Evolutionary conservation across 2,113 vertebrate species (phyloP), one percentile per base, ranked within the genome.

Genomic region (Clarias gariepinus): DNA sequence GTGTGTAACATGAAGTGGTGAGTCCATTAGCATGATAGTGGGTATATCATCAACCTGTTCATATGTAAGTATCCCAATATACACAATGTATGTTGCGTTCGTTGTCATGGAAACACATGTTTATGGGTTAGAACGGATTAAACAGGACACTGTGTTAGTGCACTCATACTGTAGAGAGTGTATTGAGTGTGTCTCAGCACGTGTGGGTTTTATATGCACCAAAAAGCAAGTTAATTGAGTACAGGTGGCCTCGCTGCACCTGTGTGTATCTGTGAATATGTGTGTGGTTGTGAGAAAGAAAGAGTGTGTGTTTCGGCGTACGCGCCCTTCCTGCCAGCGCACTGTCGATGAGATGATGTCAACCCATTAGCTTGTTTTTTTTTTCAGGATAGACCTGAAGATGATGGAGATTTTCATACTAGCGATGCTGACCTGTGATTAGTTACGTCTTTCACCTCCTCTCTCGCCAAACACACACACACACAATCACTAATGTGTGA

Each of bases 331-430:
- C 55, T 58, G 77, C 53, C 15, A 79, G 58, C 77, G 21, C 18
- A 1, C 63, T 21, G 69, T 10, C 13, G 71, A 57, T 52, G 79
- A 30, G 71, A 85, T 82, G 57, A 76, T 76, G 80, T 83, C 25
- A 25, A 16, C 78, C 88, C 86, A 89, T 89, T 89, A 87, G 55
- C 68, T 41, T 18, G 19, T 77, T 30, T 18, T 66, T 83, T 85
- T 86, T 89, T 89, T 86, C 80, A 85, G 84, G 85, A 87, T 88
- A 81, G 19, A 57, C 78, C 86, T 63, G 74, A 76, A 82, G 57
- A 83, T 89, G 86, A 89, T 87, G 84, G 80, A 78, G 28, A 69
- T 66, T 86, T 83, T 87, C 69, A 74, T 89, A 79, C 86, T 83
- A 85, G 66, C 53, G 73, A 11, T 30, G 28, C 74, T 73, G 79